Conservation (phyloP, 2,113 vertebrate genomes). For the Hirundichthys speculiger region DNA sequence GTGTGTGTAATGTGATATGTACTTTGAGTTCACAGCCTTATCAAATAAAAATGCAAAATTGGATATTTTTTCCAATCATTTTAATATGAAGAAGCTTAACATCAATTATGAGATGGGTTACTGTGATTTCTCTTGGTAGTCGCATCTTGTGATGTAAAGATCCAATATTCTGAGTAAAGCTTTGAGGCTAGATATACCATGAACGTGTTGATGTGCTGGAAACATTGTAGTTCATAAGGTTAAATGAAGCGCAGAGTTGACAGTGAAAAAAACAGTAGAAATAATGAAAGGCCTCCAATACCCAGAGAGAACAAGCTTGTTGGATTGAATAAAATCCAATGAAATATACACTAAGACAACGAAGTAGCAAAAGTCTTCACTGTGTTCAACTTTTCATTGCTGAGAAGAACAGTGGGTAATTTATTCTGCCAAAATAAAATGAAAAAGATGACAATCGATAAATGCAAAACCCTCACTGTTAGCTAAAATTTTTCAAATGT, state of each 20-base stretch:
- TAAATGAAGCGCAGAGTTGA: conserved; percentile 25
- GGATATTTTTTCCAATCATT: conserved; percentile 64
- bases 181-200: conserved; percentile 16
- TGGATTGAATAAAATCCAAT: not conserved
- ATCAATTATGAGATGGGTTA: conserved; percentile 63
- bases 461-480: too few relatives aligned
- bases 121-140: conserved; percentile 55
- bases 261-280: conserved; percentile 1
- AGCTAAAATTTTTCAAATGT: too few relatives aligned
- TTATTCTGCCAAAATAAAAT: too few relatives aligned
- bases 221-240: conserved; percentile 27
- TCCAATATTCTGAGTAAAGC: conserved; percentile 11
- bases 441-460: too few relatives aligned
- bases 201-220: conserved; percentile 11
- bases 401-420: too few relatives aligned
- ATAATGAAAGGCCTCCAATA: conserved; percentile 18
- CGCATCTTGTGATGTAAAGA: conserved; percentile 37
- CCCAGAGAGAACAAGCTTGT: not conserved
- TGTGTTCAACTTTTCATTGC: not conserved
- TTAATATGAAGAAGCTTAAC: conserved; percentile 60
- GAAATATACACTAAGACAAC: not conserved
- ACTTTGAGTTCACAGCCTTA: conserved; percentile 47
- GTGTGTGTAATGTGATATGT: conserved; percentile 35
- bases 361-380: not conserved
- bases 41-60: conserved; percentile 50